Base-by-base conservation (phyloP, 2,888 invertebrate species). In the Folsomia candida region DNA sequence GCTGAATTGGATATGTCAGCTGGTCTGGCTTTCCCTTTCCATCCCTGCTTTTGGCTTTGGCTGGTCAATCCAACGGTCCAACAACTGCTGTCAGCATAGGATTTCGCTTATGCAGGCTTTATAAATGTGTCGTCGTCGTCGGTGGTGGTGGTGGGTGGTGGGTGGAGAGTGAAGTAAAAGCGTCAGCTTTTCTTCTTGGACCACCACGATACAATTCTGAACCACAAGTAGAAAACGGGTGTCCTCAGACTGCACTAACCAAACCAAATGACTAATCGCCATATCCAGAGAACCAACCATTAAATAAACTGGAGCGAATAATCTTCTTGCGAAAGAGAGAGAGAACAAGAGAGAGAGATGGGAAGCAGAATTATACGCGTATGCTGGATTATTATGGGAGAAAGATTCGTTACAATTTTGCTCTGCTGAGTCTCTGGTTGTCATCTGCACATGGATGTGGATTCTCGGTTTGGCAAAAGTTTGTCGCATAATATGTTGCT, bases 401-500 rank as follows among this genome's bases (percentile, higher is more conserved):
- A n/a, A n/a, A n/a, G 14, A 4, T 37, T 14, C 37, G 37, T 37
- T 37, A 14, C 37, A 37, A 37, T 37, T 37, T 37, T 9, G 37
- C 37, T 9, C 6, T 37, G 37, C 14, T 37, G 37, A 14, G 4
- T 37, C 4, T 14, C 6, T 9, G 37, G 59, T 20, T 59, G 59
- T 59, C 65, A 65, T 54, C 25, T 65, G 26, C 54, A 65, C 51
- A 65, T 65, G 65, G 65, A 65, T 65, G 11, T 54, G 11, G 54
- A 54, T 54, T 54, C 22, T 37, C 14, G 37, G 65, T 57, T 51
- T 65, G 54, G 51, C 22, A 54, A 65, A 65, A 65, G 51, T 65
- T 65, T 65, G 65, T 51, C n/a, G 65, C 26, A 65, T 65, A 65
- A 65, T 54, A 54, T 54, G 51, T 64, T 26, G n/a, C n/a, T n/a